These are phyloP conservation scores for Drosophila sordidapex DNA, from an alignment of 2,888 invertebrate species.

Conservation along the genomic window DNA sequence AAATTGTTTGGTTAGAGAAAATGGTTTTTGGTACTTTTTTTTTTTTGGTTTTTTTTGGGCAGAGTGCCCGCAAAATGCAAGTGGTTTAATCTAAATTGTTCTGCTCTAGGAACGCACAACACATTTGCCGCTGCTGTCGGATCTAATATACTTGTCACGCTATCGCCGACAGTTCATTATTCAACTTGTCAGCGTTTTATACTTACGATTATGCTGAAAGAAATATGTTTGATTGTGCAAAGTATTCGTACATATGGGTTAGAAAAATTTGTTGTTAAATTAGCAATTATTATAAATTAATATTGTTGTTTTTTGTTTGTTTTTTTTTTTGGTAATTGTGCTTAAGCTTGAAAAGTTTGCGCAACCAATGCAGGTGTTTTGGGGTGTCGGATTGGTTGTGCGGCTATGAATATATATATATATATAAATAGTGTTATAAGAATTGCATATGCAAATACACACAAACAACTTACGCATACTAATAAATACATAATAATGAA, in stretches of 20 bases:
- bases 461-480: conserved; percentile 78
- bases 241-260: conserved; percentile 54
- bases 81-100: conserved; percentile 39
- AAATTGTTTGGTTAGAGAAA: conserved; percentile 54
- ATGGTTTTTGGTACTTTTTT: conserved; percentile 18
- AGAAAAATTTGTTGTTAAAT: conserved; percentile 73
- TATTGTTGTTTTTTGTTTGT: background rate
- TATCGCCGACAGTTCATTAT: conserved; percentile 49
- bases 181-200: conserved; percentile 57
- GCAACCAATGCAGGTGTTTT: conserved; percentile 51
- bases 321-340: conserved; percentile 33
- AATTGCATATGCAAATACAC: conserved; percentile 68
- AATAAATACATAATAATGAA: conserved; percentile 49
- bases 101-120: conserved; percentile 14
- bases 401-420: conserved; percentile 3
- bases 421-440: conserved; percentile 16
- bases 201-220: conserved; percentile 30
- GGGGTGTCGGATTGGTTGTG: conserved; percentile 35
- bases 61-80: conserved; percentile 54
- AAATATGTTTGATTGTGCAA: conserved; percentile 49
- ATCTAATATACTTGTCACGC: conserved; percentile 33
- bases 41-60: conserved; percentile 52
- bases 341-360: conserved; percentile 51
- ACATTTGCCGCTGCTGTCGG: conserved; percentile 29
- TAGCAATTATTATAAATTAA: conserved; percentile 76